Evolutionary conservation across 2,113 vertebrate genomes (phyloP).

Genomic region (Boulengeromyrus knoepffleri): DNA sequence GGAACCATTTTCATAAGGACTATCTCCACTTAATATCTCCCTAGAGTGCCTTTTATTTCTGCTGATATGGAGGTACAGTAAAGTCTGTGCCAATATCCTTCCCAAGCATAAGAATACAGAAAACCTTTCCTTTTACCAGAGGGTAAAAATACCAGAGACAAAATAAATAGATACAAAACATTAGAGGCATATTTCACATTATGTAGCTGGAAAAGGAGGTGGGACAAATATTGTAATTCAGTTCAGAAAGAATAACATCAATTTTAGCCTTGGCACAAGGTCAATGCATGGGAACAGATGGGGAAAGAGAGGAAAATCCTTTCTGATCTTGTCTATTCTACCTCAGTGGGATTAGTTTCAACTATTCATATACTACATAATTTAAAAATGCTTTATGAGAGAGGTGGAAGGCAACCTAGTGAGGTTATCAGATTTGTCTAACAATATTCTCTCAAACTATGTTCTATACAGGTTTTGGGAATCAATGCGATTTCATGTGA

Average conservation of each 20-base stretch:
- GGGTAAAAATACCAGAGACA: background rate
- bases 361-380: background rate
- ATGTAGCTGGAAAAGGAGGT: background rate
- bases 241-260: background rate
- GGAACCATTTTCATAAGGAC: background rate
- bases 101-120: background rate
- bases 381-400: background rate
- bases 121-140: background rate
- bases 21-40: background rate
- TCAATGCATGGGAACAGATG: background rate
- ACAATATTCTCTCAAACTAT: background rate
- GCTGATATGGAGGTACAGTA: background rate
- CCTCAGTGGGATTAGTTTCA: background rate
- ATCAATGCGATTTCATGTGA: background rate
- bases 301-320: background rate
- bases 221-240: background rate
- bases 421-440: background rate
- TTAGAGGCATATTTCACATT: background rate
- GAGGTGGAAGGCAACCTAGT: background rate
- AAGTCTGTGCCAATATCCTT: background rate
- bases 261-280: conserved; percentile 13
- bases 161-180: background rate
- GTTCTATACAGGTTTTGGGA: background rate
- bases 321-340: background rate
- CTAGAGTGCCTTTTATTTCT: background rate